Evolutionary conservation across 1,140 invertebrate genomes (phyloP), one percentile per base, ranked within the genome.

Genomic region (Dendroctonus valens): DNA sequence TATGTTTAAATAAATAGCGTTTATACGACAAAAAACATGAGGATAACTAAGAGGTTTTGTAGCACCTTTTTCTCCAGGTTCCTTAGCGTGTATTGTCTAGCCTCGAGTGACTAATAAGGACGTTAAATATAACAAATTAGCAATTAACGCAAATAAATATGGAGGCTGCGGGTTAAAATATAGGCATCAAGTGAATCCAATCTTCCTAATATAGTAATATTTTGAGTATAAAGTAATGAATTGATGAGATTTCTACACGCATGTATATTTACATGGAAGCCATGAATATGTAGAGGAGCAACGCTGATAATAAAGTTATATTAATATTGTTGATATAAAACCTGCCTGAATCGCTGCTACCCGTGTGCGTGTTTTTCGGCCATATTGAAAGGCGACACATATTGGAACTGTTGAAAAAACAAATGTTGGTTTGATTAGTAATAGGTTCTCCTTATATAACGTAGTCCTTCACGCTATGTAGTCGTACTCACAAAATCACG

Each of bases 351-450:
- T 39, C 14, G 58, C 9, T 59, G 65, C 69, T 70, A 71, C 66
- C 63, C 66, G 49, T 51, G 67, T 74, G 73, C 73, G 73, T 74
- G 73, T 58, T 69, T 59, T 46, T 55, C 50, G 61, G 72, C 70
- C 69, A 65, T 74, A 73, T 71, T 67, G 52, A 66, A 68, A 58
- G 51, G 67, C 72, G 72, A 73, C 73, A 73, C 69, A 74, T 71
- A 74, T 74, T 72, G 71, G 66, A 74, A 72, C 70, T 73, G 71
- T 72, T 73, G 72, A 72, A 72, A 73, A 74, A 73, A 74, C 72
- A 73, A 74, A 74, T 71, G 67, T 63, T 72, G 63, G 64, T 72
- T 73, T 74, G 73, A 74, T 74, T 73, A 74, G 72, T 69, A 72
- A 70, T 73, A 73, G 72, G 70, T 73, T 72, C 67, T 68, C 58